phyloP scores from a whole-genome alignment of 2,888 invertebrate species.

The Schizaphis graminum region DNA sequence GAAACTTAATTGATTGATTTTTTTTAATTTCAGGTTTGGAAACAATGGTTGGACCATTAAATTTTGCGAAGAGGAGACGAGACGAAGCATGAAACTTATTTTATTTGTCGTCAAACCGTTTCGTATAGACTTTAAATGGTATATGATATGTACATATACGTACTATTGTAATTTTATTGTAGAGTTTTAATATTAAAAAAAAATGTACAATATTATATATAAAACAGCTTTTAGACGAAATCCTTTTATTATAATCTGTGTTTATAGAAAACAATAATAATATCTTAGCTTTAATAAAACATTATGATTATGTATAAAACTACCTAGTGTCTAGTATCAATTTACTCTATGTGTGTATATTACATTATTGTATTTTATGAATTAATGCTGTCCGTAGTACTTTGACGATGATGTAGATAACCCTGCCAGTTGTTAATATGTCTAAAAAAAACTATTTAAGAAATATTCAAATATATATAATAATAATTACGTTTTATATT shows the following conservation, averaged over 20 bases:
- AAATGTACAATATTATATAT: neutral
- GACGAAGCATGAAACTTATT: slow-evolving; percentile 47
- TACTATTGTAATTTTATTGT: neutral
- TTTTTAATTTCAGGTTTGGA: slow-evolving; percentile 56
- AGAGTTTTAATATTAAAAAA: neutral
- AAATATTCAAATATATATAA: slow-evolving; percentile 15
- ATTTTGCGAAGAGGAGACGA: slow-evolving; percentile 56
- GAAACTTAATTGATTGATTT: neutral
- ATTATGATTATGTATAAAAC: neutral
- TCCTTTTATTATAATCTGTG: neutral
- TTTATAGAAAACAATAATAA: slow-evolving; percentile 9
- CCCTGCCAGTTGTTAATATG: neutral
- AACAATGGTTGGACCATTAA: slow-evolving; percentile 57
- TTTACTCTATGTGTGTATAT: neutral
- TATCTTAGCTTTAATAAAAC: neutral
- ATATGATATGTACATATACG: neutral
- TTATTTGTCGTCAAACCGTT: neutral
- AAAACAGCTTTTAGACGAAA: neutral
- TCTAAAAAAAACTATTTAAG: slow-evolving; percentile 12
- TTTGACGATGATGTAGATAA: neutral
- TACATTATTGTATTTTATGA: neutral
- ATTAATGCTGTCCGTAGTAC: neutral
- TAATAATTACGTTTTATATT: neutral
- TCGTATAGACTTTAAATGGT: neutral
- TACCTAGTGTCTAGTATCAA: neutral